A percentile compares a stretch with the other conserved stretches of the same genome.
Conservation (phyloP, 1,140 invertebrate genomes). For the Subanguina moxae region DNA sequence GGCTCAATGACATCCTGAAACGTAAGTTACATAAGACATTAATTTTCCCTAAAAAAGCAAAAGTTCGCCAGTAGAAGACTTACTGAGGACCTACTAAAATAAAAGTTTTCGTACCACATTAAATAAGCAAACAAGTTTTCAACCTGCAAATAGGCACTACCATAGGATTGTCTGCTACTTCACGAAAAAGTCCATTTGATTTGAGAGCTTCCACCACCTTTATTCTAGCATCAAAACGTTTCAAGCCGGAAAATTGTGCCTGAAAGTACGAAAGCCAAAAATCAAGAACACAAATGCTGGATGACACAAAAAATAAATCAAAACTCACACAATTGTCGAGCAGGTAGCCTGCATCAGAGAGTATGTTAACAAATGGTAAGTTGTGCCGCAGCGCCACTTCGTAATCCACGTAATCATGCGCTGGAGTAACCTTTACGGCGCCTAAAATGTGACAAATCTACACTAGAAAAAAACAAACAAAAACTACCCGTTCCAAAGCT, state of each 20-base stretch:
- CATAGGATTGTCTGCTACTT: slow-evolving; percentile 86
- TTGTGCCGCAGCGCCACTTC: slow-evolving; percentile 84
- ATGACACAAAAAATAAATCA: slow-evolving; percentile 23
- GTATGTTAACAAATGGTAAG: slow-evolving; percentile 83
- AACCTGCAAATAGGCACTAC: slow-evolving; percentile 86
- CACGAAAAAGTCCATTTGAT: slow-evolving; percentile 74
- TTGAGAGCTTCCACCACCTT: slow-evolving; percentile 76
- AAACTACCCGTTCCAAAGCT: slow-evolving; percentile 85
- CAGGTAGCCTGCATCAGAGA: slow-evolving; percentile 83
- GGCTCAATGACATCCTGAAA: slow-evolving; percentile 92
- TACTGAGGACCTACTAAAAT: too few relatives aligned
- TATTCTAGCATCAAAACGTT: slow-evolving; percentile 84
- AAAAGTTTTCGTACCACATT: too few relatives aligned
- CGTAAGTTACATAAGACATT: too few relatives aligned
- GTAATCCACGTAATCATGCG: slow-evolving; percentile 95
- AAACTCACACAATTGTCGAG: slow-evolving; percentile 81
- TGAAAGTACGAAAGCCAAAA: too few relatives aligned
- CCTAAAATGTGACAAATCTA: slow-evolving; percentile 58
- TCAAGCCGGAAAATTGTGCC: slow-evolving; percentile 80
- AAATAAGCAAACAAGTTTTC: too few relatives aligned
- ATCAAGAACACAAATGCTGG: too few relatives aligned
- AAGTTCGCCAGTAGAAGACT: too few relatives aligned
- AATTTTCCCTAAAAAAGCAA: too few relatives aligned
- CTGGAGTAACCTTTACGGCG: slow-evolving; percentile 97
- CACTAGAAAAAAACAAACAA: neutral